Evolutionary conservation across 2,888 invertebrate species (phyloP), one percentile per base, ranked within the genome.

Genomic region (Harpalus rubripes): DNA sequence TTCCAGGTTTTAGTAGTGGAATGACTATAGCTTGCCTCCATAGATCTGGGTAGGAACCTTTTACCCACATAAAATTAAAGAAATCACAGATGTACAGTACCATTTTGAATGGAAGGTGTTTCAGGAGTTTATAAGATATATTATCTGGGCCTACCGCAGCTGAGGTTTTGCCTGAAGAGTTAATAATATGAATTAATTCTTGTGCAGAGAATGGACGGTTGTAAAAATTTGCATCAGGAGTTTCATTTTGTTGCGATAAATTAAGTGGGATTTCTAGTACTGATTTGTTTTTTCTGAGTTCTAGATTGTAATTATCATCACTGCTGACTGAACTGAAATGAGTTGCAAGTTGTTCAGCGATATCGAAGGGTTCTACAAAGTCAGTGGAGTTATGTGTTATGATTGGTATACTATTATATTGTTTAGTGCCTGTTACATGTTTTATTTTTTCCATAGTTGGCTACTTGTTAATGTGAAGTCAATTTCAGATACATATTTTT

Each of bases 251-350:
- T 68, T 61, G 18, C 3, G 18, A 16, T 1, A 61, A 61, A 61
- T 61, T 22, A 61, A 61, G 16, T 16, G 18, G 61, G 16, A 22
- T 18, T 22, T 61, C 61, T 7, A 1, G 61, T 16, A 22, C 16
- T 18, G 16, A 8, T 68, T 68, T 68, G n/a, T n/a, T 32, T 68
- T 39, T 68, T 7, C 68, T 68, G 32, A 68, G 32, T 16, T 10
- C n/a, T 1, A 68, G 68, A 22, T 63, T 22, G 63, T 18, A 18
- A 22, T 22, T 63, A 16, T 63, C 63, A 22, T 63, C 63, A 8
- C 68, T 68, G 39, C 68, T 68, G 1, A 68, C n/a, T 32, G 32
- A 68, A 16, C 68, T 68, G 39, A 68, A 68, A 39, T 68, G 68
- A 7, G 32, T 2, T 1, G 68, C 68, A 1, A 68, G 15, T 68